Evolutionary conservation across 2,888 invertebrate species (phyloP), one percentile per base, ranked within the genome.

Genomic region (Gibbula magus): DNA sequence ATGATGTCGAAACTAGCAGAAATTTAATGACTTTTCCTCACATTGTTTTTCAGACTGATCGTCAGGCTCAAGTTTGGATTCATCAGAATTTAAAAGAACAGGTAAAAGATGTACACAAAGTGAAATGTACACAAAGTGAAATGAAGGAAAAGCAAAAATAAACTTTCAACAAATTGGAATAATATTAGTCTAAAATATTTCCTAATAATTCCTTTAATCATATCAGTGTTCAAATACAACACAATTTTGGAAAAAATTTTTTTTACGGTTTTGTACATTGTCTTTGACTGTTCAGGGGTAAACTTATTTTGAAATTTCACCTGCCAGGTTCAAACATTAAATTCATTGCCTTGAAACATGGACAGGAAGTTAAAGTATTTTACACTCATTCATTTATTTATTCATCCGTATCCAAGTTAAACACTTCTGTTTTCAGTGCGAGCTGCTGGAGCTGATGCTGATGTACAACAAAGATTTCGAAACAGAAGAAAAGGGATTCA

Each of bases 31-130:
- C 74, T 45, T 13, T 32, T 70, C n/a, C 45, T 45, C 45, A 45
- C 5, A 78, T 82, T 61, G 61, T 61, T 67, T 87, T 87, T 54
- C 85, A 91, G 90, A 89, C 85, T 79, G 89, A 91, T 29, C 86
- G 86, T 51, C 89, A 91, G 39, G 86, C 89, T 7, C 80, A 86
- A 67, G 83, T 88, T 13, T 93, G 93, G 92, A 86, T 90, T 29
- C 82, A 88, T 10, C 92, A 92, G 79, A 92, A 92, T 79, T 83
- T 93, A 13, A 91, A 91, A 81, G 93, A 93, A 84, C 92, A 92
- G 88, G 91, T 90, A 83, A n/a, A n/a, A n/a, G n/a, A n/a, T n/a
- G n/a, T n/a, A n/a, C n/a, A n/a, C n/a, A n/a, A n/a, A n/a, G n/a
- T n/a, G n/a, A n/a, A n/a, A n/a, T n/a, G n/a, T n/a, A n/a, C n/a